Conservation (phyloP, 2,797 vertebrate genomes). For the Leptatherina wallacei region DNA sequence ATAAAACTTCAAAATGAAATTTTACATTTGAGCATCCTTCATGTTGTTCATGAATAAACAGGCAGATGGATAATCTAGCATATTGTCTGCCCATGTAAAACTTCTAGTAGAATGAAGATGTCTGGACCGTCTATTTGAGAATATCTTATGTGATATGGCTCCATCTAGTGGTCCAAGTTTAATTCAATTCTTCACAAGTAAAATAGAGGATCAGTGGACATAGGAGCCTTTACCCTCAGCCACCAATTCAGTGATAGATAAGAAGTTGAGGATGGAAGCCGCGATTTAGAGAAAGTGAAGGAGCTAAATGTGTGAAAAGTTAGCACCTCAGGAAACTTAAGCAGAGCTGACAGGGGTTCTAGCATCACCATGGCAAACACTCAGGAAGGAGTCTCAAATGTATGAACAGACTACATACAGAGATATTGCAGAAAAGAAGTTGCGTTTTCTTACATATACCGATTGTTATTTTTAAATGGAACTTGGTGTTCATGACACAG, state of each 20-base stretch:
- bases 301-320: background rate
- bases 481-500: background rate
- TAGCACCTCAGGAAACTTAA: conserved; percentile 16
- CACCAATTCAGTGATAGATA: background rate
- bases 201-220: background rate
- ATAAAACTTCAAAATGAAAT: background rate
- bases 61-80: background rate
- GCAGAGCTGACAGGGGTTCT: conserved; percentile 12
- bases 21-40: background rate
- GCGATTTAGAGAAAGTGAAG: background rate
- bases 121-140: background rate
- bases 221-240: background rate
- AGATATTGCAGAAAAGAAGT: background rate
- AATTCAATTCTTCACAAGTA: background rate
- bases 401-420: background rate
- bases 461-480: background rate
- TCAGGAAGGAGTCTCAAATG: conserved; percentile 6
- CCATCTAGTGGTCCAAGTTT: conserved; percentile 60
- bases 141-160: conserved; percentile 20
- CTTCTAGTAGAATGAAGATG: background rate
- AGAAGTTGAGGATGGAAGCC: background rate
- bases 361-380: conserved; percentile 37
- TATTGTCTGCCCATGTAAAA: background rate
- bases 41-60: background rate
- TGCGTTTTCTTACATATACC: background rate